phyloP scores from a whole-genome alignment of 1,140 invertebrate species.

The Chlorops oryzae region DNA sequence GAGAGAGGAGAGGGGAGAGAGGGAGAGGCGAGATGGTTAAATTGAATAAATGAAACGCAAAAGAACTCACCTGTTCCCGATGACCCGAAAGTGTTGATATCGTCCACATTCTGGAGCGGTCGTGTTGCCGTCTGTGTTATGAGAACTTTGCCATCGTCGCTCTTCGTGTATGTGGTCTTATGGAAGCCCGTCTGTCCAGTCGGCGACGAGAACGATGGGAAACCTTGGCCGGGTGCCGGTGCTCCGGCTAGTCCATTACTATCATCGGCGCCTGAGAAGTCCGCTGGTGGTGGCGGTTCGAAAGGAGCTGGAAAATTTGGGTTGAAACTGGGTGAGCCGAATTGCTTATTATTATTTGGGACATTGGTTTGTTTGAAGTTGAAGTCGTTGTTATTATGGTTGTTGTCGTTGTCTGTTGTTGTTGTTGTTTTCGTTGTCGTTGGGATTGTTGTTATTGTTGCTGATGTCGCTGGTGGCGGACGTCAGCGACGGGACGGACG shows the following conservation, averaged over 20 bases:
- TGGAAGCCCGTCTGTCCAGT: not conserved
- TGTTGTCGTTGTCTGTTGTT: conserved; percentile 3
- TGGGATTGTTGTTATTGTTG: no score
- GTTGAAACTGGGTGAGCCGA: conserved; percentile 23
- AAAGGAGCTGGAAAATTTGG: conserved; percentile 38
- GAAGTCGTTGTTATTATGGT: conserved; percentile 1
- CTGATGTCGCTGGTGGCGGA: no score
- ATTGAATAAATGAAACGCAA: no score
- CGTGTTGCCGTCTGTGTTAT: conserved; percentile 31
- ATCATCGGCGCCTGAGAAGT: no score
- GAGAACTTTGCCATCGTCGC: conserved; percentile 43
- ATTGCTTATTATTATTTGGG: not conserved
- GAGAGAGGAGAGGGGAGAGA: no score
- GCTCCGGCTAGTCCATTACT: not conserved
- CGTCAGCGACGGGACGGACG: no score
- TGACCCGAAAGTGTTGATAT: no score
- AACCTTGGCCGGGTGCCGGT: conserved; percentile 13
- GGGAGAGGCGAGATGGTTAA: no score
- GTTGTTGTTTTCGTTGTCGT: conserved; percentile 7
- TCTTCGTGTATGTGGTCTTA: conserved; percentile 26
- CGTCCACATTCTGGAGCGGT: no score
- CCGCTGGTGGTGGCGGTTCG: conserved; percentile 15
- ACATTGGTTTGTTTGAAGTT: not conserved
- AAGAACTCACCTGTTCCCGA: no score
- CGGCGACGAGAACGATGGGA: conserved; percentile 18